Base-by-base conservation (phyloP, 2,888 invertebrate genomes). In the Pseudanteris insignis region DNA sequence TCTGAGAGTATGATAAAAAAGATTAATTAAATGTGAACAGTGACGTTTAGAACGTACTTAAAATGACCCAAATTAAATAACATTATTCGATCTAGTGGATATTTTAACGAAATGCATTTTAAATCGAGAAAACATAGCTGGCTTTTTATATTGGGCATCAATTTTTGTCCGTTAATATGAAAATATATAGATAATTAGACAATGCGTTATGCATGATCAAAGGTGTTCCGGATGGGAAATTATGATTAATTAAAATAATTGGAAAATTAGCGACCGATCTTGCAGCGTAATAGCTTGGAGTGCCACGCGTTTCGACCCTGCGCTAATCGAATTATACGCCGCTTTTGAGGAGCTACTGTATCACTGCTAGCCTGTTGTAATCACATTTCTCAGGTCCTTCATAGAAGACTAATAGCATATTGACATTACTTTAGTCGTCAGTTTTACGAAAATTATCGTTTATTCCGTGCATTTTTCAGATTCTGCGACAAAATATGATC, bases 201-300 rank as follows among this genome's bases (percentile, higher is more conserved):
- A n/a, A n/a, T n/a, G n/a, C 54, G 63, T 41, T 55, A 59, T 47
- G 37, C 51, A 54, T 71, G 74, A 76, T 76, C 73, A 76, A 76
- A 77, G 76, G 72, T 67, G 67, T 70, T 68, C 75, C 69, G 70
- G 73, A 77, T 75, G 72, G 73, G 66, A 72, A 76, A 77, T 76
- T 73, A 71, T 71, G 73, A 75, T 76, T 75, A 74, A 73, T 75
- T 68, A 71, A 70, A 67, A 69, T 75, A 77, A 77, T 77, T 77
- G 73, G 69, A 75, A n/a, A 77, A 76, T 77, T 76, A 77, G 73
- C 69, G 76, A 77, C 76, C 77, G 76, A 77, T 77, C 77, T 77
- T 76, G 68, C 70, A 70, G 71, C 70, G 71, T 73, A 73, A 73
- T 74, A 70, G 72, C 68, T 64, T 61, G 68, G 63, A 66, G 67